These are phyloP conservation scores for Melieria omissa DNA, from an alignment of 2,888 invertebrate species.

Conservation along the genomic window DNA sequence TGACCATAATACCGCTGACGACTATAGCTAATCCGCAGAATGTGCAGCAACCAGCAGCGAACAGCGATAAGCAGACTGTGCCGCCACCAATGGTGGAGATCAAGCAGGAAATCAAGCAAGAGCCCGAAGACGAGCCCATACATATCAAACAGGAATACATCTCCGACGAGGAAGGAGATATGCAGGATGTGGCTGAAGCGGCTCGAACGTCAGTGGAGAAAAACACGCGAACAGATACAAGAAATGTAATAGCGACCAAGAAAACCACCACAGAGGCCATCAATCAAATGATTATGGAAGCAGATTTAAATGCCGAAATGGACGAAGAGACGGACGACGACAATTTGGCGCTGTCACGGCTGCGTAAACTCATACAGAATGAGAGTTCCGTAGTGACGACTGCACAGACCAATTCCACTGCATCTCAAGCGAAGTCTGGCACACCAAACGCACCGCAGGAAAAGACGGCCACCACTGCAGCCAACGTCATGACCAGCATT, in stretches of 20 bases:
- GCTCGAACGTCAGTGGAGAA: too few species aligned
- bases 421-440: neutral
- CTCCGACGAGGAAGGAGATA: slow-evolving; percentile 45
- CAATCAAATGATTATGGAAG: too few species aligned
- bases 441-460: neutral
- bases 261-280: neutral
- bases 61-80: slow-evolving; percentile 42
- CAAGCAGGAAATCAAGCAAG: slow-evolving; percentile 57
- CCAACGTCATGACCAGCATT: too few species aligned
- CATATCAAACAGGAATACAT: slow-evolving; percentile 48
- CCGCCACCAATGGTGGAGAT: slow-evolving; percentile 58
- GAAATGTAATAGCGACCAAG: slow-evolving; percentile 1
- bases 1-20: slow-evolving; percentile 61
- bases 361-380: slow-evolving; percentile 34
- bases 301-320: too few species aligned
- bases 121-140: slow-evolving; percentile 45
- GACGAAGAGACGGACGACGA: slow-evolving; percentile 36
- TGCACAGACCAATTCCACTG: neutral
- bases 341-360: slow-evolving; percentile 38
- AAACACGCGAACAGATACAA: neutral
- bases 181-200: neutral
- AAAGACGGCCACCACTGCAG: neutral
- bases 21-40: slow-evolving; percentile 40
- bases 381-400: slow-evolving; percentile 19
- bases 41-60: slow-evolving; percentile 27